Percentiles rank a stretch among this genome's conserved stretches.
Conservation (phyloP, 1,140 invertebrate genomes). For the Berghia stephanieae region DNA sequence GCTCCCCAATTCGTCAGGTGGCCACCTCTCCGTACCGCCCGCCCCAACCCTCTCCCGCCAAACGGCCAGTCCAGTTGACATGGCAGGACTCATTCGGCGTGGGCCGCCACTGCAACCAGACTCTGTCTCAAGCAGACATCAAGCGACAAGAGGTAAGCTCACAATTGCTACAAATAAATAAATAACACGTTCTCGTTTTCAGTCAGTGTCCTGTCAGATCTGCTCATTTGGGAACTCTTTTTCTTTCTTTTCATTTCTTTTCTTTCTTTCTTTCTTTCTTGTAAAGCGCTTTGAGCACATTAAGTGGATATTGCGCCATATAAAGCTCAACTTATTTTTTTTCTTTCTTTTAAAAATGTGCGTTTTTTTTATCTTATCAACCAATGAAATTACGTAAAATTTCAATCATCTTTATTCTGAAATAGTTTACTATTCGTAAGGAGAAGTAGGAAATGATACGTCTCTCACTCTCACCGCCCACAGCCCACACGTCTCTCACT, state of each 20-base stretch:
- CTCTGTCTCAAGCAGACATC: constrained; percentile 46
- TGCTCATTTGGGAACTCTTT: too few species aligned
- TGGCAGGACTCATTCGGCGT: constrained; percentile 56
- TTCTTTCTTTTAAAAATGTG: background rate
- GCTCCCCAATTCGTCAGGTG: constrained; percentile 37
- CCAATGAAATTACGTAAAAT: too few species aligned
- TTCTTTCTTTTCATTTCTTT: background rate
- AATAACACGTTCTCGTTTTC: constrained; percentile 16
- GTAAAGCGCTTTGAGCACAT: too few species aligned
- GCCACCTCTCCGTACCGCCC: constrained; percentile 49
- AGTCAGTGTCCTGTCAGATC: background rate
- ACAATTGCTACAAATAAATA: background rate
- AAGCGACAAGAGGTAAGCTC: constrained; percentile 55
- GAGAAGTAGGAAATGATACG: too few species aligned
- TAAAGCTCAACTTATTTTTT: background rate
- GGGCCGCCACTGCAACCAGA: constrained; percentile 32
- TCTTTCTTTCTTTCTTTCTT: background rate
- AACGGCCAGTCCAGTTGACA: constrained; percentile 45
- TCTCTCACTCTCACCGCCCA: too few species aligned
- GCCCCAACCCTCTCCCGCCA: constrained; percentile 49
- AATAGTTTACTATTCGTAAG: too few species aligned
- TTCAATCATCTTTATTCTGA: too few species aligned
- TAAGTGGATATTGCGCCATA: too few species aligned
- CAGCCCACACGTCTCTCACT: too few species aligned
- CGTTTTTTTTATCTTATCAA: background rate